Evolutionary conservation across 2,797 vertebrate species (phyloP).

Genomic region (Platyrinchus mystaceus): DNA sequence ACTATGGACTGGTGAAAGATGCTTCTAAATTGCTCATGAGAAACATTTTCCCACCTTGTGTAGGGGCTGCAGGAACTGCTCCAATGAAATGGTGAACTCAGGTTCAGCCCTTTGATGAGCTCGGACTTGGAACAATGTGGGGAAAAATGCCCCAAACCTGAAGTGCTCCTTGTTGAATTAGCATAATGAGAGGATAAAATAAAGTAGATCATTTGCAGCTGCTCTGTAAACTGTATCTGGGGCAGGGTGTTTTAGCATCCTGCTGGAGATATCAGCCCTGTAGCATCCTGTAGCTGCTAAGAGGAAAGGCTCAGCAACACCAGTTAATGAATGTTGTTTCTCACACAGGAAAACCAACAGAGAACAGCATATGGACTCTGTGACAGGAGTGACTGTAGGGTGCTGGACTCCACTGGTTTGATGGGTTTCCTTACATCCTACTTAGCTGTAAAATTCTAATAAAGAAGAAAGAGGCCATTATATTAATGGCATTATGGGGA

Average conservation of each 20-base stretch:
- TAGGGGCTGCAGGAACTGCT: background rate
- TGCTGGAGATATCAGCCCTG: background rate
- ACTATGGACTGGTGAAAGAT: background rate
- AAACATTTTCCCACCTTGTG: background rate
- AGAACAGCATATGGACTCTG: slow-evolving; percentile 54
- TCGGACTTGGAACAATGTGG: background rate
- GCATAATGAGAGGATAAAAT: background rate
- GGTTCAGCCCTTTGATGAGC: background rate
- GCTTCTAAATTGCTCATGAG: background rate
- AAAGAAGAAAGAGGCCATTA: slow-evolving; percentile 60
- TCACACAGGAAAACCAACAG: slow-evolving; percentile 37
- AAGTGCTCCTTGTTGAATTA: background rate
- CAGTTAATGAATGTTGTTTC: slow-evolving; percentile 38
- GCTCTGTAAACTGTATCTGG: background rate
- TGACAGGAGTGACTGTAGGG: slow-evolving; percentile 48
- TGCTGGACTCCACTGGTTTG: slow-evolving; percentile 59
- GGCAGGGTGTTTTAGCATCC: slow-evolving; percentile 2
- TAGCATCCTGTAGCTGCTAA: background rate
- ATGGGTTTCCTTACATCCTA: slow-evolving; percentile 53
- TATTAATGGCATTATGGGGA: slow-evolving; percentile 45
- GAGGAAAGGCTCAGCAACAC: background rate
- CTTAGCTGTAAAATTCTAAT: slow-evolving; percentile 57
- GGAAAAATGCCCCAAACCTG: background rate
- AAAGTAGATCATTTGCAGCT: background rate
- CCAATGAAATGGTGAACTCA: fast-evolving